These are phyloP conservation scores for Zosterops japonicus DNA, from an alignment of 2,113 vertebrate genomes.

Conservation along the genomic window DNA sequence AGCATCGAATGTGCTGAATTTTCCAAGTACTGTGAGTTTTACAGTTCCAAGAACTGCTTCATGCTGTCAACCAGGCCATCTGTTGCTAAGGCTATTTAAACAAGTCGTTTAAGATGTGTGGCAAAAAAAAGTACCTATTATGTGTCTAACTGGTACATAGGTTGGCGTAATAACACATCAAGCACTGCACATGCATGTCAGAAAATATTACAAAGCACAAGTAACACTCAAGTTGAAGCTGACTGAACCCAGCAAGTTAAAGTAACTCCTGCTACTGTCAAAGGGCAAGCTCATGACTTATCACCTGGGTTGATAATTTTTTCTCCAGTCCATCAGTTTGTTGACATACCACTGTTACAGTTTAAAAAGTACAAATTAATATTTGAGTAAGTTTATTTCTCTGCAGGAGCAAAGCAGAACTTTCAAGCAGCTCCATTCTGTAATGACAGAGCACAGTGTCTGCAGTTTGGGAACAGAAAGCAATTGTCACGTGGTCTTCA, in stretches of 20 bases:
- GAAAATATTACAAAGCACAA: conserved; percentile 46
- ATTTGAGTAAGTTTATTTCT: neutral
- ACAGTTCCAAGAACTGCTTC: conserved; percentile 33
- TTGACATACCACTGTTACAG: neutral
- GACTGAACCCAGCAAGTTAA: neutral
- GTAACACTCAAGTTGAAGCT: neutral
- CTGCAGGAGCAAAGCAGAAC: neutral
- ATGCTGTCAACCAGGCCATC: conserved; percentile 56
- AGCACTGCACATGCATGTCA: conserved; percentile 7
- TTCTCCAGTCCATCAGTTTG: neutral
- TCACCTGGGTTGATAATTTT: neutral
- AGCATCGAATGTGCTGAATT: conserved; percentile 2
- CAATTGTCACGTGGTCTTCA: rapidly evolving
- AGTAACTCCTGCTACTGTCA: neutral
- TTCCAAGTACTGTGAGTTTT: neutral
- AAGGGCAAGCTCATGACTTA: neutral
- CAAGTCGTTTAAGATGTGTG: neutral
- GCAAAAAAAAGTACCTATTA: conserved; percentile 32
- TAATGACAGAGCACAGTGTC: neutral
- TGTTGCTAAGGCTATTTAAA: conserved; percentile 67
- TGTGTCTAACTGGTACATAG: conserved; percentile 10
- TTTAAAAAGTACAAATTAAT: neutral
- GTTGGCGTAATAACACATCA: conserved; percentile 37
- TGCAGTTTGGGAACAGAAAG: neutral
- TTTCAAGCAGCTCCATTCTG: neutral